phyloP scores from a whole-genome alignment of 2,797 vertebrate species.

The Scolopax rusticola region DNA sequence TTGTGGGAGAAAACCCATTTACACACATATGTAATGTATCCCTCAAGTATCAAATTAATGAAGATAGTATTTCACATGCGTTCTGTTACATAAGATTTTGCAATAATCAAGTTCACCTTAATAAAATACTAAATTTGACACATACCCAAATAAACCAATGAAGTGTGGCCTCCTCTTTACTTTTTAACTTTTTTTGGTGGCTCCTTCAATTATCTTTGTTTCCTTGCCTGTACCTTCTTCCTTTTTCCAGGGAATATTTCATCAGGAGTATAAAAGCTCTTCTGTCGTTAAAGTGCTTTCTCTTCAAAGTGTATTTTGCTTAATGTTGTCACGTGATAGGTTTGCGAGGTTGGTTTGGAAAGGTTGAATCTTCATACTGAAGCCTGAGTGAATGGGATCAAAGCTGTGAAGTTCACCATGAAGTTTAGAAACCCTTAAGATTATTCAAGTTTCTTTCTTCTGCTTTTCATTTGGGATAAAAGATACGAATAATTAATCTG shows the following conservation, averaged over 20 bases:
- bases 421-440: background rate
- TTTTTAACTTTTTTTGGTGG: background rate
- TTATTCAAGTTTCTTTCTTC: background rate
- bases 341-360: background rate
- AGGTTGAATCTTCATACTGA: background rate
- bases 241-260: background rate
- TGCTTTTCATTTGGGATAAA: background rate
- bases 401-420: background rate
- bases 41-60: background rate
- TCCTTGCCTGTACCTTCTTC: background rate
- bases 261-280: background rate
- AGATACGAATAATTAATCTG: background rate
- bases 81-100: background rate
- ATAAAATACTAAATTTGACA: background rate
- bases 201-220: background rate
- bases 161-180: background rate
- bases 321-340: rapidly evolving
- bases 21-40: background rate
- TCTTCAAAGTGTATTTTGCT: background rate
- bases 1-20: background rate
- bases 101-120: background rate
- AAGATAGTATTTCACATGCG: background rate
- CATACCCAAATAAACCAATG: background rate
- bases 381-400: background rate
- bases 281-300: background rate